Conservation (phyloP, 2,797 vertebrate genomes). For the Pseudochirops cupreus region DNA sequence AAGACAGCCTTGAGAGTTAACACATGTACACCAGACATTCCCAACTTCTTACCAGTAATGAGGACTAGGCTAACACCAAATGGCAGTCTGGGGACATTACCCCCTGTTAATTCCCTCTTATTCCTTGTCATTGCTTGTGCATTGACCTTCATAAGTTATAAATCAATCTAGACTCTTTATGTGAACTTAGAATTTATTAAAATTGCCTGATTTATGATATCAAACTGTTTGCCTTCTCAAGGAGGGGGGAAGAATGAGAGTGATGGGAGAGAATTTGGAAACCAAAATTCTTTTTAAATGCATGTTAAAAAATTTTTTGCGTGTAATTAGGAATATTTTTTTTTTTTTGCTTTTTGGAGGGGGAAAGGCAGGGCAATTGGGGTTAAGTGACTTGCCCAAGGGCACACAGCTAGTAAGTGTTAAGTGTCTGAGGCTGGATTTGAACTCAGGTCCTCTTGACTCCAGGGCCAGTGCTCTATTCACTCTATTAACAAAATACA, state of each 20-base stretch:
- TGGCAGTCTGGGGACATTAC: neutral
- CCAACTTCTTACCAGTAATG: accelerated
- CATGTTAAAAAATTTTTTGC: neutral
- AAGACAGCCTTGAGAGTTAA: neutral
- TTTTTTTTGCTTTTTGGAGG: too few relatives aligned
- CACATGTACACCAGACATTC: neutral
- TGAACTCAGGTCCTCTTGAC: too few relatives aligned
- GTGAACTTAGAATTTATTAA: neutral
- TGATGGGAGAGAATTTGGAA: neutral
- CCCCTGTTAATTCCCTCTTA: neutral
- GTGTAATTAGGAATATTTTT: too few relatives aligned
- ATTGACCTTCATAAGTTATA: constrained; percentile 9
- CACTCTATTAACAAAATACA: neutral
- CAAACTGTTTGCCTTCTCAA: neutral
- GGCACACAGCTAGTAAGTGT: too few relatives aligned
- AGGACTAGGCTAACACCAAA: neutral
- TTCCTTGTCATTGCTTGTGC: constrained; percentile 7
- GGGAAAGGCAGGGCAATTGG: too few relatives aligned
- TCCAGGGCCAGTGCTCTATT: too few relatives aligned
- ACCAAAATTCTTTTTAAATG: neutral
- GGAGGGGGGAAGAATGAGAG: neutral
- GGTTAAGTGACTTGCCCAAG: too few relatives aligned
- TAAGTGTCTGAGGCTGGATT: too few relatives aligned
- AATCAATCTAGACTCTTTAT: neutral
- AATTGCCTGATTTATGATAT: neutral